Conservation (phyloP, 53 echinoderm and acorn worm genomes). For the Patiria pectinifera region DNA sequence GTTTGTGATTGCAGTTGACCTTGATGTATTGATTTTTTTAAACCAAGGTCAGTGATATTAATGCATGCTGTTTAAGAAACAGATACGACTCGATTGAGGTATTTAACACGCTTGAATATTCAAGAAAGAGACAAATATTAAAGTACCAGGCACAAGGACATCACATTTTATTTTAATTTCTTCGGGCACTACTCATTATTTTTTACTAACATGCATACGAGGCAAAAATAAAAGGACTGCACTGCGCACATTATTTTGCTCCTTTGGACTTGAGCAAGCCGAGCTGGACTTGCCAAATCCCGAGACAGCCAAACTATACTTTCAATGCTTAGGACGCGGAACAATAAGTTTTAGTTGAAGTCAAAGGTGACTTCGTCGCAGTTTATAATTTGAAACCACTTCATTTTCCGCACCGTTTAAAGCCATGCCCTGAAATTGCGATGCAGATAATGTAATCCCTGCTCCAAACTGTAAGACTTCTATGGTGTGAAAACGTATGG, state of each 20-base stretch:
- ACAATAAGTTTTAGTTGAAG: neutral
- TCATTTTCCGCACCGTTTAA: slow-evolving; percentile 40
- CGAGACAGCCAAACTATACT: neutral
- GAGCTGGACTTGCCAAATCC: neutral
- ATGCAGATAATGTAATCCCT: neutral
- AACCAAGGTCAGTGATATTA: no score
- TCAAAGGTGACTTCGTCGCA: slow-evolving; percentile 3
- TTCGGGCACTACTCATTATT: no score
- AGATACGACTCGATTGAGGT: neutral
- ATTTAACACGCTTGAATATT: no score
- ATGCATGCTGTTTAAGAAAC: neutral
- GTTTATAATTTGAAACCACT: slow-evolving; percentile 24
- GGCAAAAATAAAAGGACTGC: no score
- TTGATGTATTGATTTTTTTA: neutral
- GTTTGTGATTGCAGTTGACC: neutral
- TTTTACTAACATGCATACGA: no score
- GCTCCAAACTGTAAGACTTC: neutral
- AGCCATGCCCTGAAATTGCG: slow-evolving; percentile 6
- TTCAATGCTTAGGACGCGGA: neutral
- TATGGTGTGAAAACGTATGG: neutral
- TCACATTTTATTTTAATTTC: no score
- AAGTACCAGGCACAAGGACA: no score
- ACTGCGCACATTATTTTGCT: no score
- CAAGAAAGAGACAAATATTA: no score
- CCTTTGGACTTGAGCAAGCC: neutral